phyloP scores from a whole-genome alignment of 2,888 invertebrate species.

The Chorisops tibialis region DNA sequence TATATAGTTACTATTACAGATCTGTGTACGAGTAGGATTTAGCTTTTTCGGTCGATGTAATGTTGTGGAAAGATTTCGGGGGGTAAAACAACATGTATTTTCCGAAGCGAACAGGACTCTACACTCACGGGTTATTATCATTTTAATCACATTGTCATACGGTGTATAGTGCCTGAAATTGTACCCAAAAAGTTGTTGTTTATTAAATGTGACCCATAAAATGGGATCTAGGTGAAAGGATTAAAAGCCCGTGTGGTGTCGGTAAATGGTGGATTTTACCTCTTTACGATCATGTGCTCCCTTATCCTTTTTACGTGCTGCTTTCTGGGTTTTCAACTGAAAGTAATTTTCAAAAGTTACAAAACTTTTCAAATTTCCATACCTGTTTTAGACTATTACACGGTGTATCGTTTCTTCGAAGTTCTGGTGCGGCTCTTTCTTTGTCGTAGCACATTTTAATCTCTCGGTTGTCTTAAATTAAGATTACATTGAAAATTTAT shows the following conservation, averaged over 20 bases:
- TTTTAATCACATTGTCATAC: conserved; percentile 34
- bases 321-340: conserved; percentile 51
- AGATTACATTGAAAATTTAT: background rate
- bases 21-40: no score
- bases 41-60: no score
- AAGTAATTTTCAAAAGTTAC: conserved; percentile 24
- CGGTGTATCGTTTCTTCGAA: conserved; percentile 52
- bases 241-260: conserved; percentile 12
- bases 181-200: background rate
- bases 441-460: conserved; percentile 48
- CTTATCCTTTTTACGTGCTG: conserved; percentile 48
- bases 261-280: no score
- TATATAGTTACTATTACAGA: no score
- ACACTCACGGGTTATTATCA: conserved; percentile 21
- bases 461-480: conserved; percentile 46
- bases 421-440: conserved; percentile 51
- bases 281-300: conserved; percentile 40
- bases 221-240: background rate
- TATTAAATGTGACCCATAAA: background rate
- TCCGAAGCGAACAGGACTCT: conserved; percentile 1
- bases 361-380: conserved; percentile 16
- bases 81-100: conserved; percentile 7
- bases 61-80: no score
- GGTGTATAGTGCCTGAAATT: conserved; percentile 32
- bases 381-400: conserved; percentile 41